Percentiles rank a stretch among this genome's conserved stretches.
phyloP scores from a whole-genome alignment of 2,113 vertebrate genomes.

The Zosterops hypoxanthus region DNA sequence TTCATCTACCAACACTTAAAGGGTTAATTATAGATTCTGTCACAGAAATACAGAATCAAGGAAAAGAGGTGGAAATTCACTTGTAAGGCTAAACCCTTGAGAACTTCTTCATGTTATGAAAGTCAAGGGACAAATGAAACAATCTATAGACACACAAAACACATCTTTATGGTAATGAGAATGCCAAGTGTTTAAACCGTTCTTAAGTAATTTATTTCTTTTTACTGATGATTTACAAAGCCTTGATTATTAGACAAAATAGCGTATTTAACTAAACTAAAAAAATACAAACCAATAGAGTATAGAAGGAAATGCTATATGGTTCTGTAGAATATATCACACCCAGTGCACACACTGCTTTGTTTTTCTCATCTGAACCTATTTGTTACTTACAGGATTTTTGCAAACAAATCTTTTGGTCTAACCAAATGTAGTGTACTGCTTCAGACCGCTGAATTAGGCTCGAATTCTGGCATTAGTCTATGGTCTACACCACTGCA shows the following conservation, averaged over 20 bases:
- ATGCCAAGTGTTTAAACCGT: slow-evolving; percentile 56
- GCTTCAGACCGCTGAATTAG: slow-evolving; percentile 43
- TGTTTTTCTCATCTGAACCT: slow-evolving; percentile 45
- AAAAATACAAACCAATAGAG: slow-evolving; percentile 58
- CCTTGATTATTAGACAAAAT: slow-evolving; percentile 81
- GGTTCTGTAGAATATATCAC: slow-evolving; percentile 51
- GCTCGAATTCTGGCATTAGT: slow-evolving; percentile 60
- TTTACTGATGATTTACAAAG: slow-evolving; percentile 77
- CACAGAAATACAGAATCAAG: neutral
- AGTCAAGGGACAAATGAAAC: slow-evolving; percentile 8
- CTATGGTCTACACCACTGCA: slow-evolving; percentile 60
- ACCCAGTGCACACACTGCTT: slow-evolving; percentile 45
- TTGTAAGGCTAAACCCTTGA: neutral
- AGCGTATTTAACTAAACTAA: slow-evolving; percentile 73
- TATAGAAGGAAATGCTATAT: slow-evolving; percentile 55
- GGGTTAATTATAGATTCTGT: neutral
- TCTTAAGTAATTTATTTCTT: slow-evolving; percentile 77
- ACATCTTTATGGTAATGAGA: neutral
- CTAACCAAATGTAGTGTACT: slow-evolving; percentile 45
- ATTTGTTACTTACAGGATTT: slow-evolving; percentile 9
- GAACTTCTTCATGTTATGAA: neutral
- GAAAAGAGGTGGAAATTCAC: neutral
- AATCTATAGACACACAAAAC: neutral
- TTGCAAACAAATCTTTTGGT: slow-evolving; percentile 43
- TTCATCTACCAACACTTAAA: neutral